Evolutionary conservation across 2,113 vertebrate species (phyloP).

Genomic region (Murina feae): DNA sequence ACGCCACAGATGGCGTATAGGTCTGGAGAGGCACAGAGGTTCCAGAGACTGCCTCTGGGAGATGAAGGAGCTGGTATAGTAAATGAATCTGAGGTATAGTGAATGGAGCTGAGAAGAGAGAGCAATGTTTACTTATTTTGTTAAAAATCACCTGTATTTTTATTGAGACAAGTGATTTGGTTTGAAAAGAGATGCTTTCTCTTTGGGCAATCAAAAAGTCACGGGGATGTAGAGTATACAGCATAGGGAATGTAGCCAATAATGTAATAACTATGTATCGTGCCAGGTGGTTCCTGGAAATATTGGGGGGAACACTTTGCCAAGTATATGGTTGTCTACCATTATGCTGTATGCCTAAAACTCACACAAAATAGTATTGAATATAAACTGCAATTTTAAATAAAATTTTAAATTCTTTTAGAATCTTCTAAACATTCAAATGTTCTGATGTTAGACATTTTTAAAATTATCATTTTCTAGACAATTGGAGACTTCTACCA

Average conservation of each 20-base stretch:
- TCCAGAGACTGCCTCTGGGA: background rate
- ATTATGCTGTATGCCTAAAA: background rate
- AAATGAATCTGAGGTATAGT: background rate
- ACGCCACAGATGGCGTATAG: rapidly evolving
- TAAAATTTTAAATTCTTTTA: background rate
- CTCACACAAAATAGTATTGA: background rate
- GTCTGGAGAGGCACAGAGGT: background rate
- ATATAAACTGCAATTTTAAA: background rate
- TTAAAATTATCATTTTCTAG: background rate
- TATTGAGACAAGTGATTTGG: background rate
- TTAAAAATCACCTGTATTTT: background rate
- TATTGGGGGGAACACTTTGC: background rate
- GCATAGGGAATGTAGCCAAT: background rate
- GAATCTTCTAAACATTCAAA: background rate
- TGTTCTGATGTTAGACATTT: background rate
- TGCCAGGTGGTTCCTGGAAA: background rate
- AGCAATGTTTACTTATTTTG: background rate
- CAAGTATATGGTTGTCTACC: background rate
- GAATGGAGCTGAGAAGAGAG: background rate
- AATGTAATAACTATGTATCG: background rate
- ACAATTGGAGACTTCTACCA: background rate
- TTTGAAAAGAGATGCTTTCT: background rate
- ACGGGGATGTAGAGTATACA: background rate
- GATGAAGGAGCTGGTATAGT: rapidly evolving
- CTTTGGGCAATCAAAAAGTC: background rate